Conservation (phyloP, 1,140 invertebrate genomes). For the Drosophila auraria region DNA sequence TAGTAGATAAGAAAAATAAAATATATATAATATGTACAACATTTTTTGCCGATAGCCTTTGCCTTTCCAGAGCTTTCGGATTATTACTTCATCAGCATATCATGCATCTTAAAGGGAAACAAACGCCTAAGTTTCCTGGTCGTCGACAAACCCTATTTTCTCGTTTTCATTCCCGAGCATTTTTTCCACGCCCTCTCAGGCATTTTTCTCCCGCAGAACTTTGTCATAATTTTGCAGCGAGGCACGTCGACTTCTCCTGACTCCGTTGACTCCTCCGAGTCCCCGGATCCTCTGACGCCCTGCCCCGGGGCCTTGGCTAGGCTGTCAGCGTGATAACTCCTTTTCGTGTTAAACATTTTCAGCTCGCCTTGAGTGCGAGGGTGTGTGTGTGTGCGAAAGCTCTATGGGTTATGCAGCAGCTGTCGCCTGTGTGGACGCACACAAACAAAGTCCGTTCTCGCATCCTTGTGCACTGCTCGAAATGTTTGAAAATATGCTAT, state of each 20-base stretch:
- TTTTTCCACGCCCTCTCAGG: conserved; percentile 35
- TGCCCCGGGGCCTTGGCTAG: conserved; percentile 43
- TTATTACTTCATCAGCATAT: conserved; percentile 21
- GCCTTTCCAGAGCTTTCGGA: not conserved
- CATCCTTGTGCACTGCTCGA: conserved; percentile 39
- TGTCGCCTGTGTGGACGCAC: conserved; percentile 62
- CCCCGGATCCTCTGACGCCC: conserved; percentile 13
- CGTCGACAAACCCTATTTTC: conserved; percentile 19
- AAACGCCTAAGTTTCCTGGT: not conserved
- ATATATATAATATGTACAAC: not conserved
- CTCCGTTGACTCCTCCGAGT: conserved; percentile 2
- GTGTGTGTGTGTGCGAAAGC: conserved; percentile 24
- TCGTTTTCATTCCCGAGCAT: conserved; percentile 30
- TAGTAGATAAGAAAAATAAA: not conserved
- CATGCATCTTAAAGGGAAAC: conserved; percentile 24
- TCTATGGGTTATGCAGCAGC: conserved; percentile 73
- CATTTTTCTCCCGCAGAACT: conserved; percentile 71
- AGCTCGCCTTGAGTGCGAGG: conserved; percentile 58
- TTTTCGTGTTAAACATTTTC: conserved; percentile 82
- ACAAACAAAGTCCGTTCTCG: conserved; percentile 24
- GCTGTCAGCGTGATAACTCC: conserved; percentile 80
- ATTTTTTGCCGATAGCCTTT: not conserved
- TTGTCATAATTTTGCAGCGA: conserved; percentile 72
- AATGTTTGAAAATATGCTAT: not conserved
- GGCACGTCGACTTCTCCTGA: conserved; percentile 49